Conservation (phyloP, 2,797 vertebrate species). For the Champsocephalus esox region DNA sequence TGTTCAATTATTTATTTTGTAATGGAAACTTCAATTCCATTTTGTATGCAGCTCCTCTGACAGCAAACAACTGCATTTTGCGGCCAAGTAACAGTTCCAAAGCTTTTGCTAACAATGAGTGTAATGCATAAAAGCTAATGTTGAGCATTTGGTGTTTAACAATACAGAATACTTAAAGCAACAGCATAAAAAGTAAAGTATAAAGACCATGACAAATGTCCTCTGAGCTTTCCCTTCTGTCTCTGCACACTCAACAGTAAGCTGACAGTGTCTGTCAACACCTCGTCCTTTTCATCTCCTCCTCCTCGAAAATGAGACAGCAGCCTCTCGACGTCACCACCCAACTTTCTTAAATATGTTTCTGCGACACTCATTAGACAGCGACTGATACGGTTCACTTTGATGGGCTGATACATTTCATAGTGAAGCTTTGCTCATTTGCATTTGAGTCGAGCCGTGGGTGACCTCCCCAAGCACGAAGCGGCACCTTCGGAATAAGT, state of each 20-base stretch:
- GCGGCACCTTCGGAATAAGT: neutral
- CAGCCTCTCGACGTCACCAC: conserved; percentile 22
- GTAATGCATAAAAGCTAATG: conserved; percentile 16
- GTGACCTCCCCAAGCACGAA: conserved; percentile 11
- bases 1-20: conserved; percentile 25
- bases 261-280: conserved; percentile 31
- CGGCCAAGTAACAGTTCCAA: conserved; percentile 18
- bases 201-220: conserved; percentile 27
- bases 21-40: conserved; percentile 22
- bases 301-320: conserved; percentile 32
- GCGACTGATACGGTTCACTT: conserved; percentile 24
- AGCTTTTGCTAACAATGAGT: conserved; percentile 3
- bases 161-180: conserved; percentile 12
- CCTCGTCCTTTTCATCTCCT: conserved; percentile 26
- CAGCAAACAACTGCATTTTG: conserved; percentile 10
- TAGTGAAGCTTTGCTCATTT: conserved; percentile 41
- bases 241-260: conserved; percentile 10
- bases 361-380: conserved; percentile 30
- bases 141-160: conserved; percentile 10
- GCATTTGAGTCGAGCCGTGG: conserved; percentile 25
- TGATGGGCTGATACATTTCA: conserved; percentile 46
- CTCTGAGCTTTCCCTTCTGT: conserved; percentile 30
- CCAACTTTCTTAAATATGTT: conserved; percentile 14
- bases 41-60: conserved; percentile 27
- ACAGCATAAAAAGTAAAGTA: conserved; percentile 17